These are phyloP conservation scores for Nasonia giraulti DNA, from an alignment of 1,140 invertebrate species.

Conservation along the genomic window DNA sequence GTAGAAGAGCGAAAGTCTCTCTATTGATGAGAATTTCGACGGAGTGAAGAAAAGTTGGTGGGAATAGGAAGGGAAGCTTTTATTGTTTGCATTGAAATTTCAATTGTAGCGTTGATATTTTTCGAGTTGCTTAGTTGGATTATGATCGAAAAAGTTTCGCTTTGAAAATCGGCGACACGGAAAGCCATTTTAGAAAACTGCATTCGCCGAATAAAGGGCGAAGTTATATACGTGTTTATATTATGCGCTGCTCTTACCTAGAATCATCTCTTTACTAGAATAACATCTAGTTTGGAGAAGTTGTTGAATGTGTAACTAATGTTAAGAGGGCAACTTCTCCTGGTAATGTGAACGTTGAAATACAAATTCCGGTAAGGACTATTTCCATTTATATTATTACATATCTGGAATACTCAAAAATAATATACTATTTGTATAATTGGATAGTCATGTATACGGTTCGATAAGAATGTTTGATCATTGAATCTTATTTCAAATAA, in stretches of 20 bases:
- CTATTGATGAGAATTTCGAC: not conserved
- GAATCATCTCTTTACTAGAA: not conserved
- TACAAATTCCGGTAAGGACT: not conserved
- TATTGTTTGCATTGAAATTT: constrained; percentile 4
- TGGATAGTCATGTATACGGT: too few species aligned
- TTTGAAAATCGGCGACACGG: not conserved
- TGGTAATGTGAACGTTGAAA: not conserved
- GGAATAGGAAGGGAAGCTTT: not conserved
- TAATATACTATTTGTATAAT: too few species aligned
- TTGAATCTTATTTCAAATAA: too few species aligned
- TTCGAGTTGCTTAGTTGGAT: not conserved
- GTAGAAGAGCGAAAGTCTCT: not conserved
- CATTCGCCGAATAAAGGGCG: not conserved
- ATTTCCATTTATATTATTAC: not conserved
- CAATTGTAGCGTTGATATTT: not conserved
- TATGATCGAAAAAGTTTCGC: not conserved
- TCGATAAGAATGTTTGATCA: too few species aligned
- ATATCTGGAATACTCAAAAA: too few species aligned
- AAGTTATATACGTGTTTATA: not conserved
- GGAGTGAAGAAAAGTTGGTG: not conserved
- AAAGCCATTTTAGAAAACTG: not conserved
- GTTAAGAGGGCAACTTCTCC: not conserved
- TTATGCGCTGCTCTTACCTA: not conserved
- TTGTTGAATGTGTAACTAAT: not conserved
- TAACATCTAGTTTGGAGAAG: not conserved